Conservation (phyloP, 2,113 vertebrate genomes). For the Tricholaema leucomelas region DNA sequence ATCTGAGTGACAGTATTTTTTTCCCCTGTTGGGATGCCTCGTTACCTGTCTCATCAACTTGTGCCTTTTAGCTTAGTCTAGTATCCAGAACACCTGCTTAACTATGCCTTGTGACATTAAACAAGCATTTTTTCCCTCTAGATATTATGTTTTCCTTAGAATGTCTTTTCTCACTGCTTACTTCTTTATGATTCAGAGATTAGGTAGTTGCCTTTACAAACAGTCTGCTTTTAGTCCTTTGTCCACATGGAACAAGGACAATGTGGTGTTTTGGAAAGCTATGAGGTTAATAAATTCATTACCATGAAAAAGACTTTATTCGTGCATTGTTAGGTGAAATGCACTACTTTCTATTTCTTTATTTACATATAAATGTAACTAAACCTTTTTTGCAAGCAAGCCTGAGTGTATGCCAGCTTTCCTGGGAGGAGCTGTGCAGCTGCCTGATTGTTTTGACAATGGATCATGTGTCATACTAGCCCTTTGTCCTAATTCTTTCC, state of each 20-base stretch:
- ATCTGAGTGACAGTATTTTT: neutral
- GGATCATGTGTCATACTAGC: neutral
- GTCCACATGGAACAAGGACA: neutral
- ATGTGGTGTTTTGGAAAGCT: neutral
- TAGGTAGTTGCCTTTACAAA: neutral
- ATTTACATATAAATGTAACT: neutral
- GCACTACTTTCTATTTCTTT: neutral
- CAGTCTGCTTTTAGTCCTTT: neutral
- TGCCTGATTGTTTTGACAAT: neutral
- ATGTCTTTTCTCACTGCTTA: neutral
- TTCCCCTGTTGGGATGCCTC: neutral
- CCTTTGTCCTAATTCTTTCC: neutral
- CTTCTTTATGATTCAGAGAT: neutral
- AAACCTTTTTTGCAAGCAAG: neutral
- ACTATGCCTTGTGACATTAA: neutral
- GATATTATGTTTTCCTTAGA: neutral
- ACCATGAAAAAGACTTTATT: neutral
- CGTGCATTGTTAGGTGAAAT: neutral
- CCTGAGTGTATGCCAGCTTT: neutral
- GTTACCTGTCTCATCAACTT: neutral
- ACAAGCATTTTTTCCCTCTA: neutral
- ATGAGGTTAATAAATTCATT: neutral
- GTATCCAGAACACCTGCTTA: neutral
- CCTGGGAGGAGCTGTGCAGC: neutral
- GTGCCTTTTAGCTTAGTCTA: neutral